Base-by-base conservation (phyloP, 2,113 vertebrate genomes). In the Gnathonemus longibarbis region DNA sequence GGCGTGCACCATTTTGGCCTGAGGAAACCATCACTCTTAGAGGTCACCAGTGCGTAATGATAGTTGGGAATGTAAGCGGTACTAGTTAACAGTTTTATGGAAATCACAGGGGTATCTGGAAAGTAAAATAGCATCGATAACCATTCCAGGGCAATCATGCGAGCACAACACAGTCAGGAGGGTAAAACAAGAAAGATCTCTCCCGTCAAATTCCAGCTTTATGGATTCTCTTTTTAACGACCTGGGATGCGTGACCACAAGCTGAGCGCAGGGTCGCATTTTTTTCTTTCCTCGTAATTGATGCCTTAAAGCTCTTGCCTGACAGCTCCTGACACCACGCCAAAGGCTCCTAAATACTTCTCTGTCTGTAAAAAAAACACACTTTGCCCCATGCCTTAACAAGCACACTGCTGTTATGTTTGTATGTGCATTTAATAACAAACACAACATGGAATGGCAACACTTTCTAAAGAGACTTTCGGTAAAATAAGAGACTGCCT, bases 361-460 rank as follows among this genome's bases (percentile, higher is more conserved):
- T 52, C 85, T 39, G 24, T 49, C 46, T 24, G 21, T 84, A 84
- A 45, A 85, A 85, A 39, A 83, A 83, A 83, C 77, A 84, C 42
- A 24, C 80, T 84, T 46, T 87, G n/a, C 46, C 85, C 85, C 24
- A 7, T 3, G 84, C 49, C 48, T 35, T 52, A 52, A 87, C n/a
- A 53, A 27, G 48, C 27, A 56, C 49, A 52, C 85, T 15, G 85
- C 85, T 56, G 85, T 56, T 87, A 87, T 53, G 85, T n/a, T 24
- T 52, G 50, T 87, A 52, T 87, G 85, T 87, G 50, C 31, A 56
- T 88, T 88, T 88, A 88, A 88, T 62, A 88, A 88, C 53, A 88
- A 88, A 88, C 87, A 58, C 87, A 17, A 24, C 52, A 35, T 13
- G 31, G 52, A 31, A 58, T 21, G 52, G 52, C 21, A 13, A 10